phyloP scores from a whole-genome alignment of 1,140 invertebrate species.

The Chymomyza costata region DNA sequence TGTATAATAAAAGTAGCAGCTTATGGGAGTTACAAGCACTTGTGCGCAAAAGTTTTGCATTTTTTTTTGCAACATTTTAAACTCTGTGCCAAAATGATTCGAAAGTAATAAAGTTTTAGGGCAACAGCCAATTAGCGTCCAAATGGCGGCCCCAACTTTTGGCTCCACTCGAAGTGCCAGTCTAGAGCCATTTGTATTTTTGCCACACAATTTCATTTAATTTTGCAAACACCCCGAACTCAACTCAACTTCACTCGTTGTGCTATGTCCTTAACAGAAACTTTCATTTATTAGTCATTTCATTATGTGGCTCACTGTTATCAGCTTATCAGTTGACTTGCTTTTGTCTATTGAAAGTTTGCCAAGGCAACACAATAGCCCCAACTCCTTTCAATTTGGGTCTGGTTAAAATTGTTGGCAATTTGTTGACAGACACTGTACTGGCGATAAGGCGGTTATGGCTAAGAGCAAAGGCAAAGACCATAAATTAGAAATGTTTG shows the following conservation, averaged over 20 bases:
- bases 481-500: conserved; percentile 10
- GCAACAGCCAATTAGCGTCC: conserved; percentile 39
- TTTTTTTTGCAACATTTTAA: conserved; percentile 22
- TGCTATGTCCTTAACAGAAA: conserved; percentile 9
- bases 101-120: conserved; percentile 45
- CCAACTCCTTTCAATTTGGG: conserved; percentile 26
- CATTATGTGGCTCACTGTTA: conserved; percentile 7
- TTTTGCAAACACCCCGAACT: too few relatives aligned
- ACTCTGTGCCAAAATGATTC: conserved; percentile 24
- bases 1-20: too few relatives aligned
- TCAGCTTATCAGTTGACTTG: conserved; percentile 35
- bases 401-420: conserved; percentile 22
- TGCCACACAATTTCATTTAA: conserved; percentile 24
- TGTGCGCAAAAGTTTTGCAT: conserved; percentile 9
- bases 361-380: too few relatives aligned
- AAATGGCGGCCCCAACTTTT: too few relatives aligned
- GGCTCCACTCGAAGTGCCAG: conserved; percentile 4
- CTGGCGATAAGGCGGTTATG: background rate
- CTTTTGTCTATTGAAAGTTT: conserved; percentile 1
- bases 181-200: conserved; percentile 1
- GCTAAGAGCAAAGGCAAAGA: background rate
- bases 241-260: too few relatives aligned
- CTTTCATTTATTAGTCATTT: conserved; percentile 27
- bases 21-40: too few relatives aligned
- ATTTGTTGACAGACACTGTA: conserved; percentile 29